Evolutionary conservation across 2,888 invertebrate genomes (phyloP).

Genomic region (Frankliniella fusca): DNA sequence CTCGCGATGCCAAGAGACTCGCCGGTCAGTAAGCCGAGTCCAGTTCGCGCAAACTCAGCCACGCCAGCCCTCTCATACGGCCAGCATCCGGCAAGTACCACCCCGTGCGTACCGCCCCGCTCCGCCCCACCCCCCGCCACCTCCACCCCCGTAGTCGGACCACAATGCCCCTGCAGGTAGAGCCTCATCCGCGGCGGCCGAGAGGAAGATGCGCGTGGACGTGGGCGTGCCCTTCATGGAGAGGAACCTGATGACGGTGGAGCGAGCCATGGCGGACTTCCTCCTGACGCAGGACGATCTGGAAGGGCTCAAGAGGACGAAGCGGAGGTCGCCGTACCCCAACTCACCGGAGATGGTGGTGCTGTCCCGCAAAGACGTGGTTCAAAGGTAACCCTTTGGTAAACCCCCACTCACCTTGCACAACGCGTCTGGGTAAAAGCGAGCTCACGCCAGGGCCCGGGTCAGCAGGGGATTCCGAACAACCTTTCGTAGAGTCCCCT

Average conservation of each 20-base stretch:
- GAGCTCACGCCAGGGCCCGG: no score
- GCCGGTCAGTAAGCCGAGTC: not conserved
- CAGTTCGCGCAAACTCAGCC: not conserved
- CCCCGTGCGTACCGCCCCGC: not conserved
- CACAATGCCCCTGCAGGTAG: not conserved
- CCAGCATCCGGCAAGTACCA: not conserved
- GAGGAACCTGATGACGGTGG: conserved; percentile 28
- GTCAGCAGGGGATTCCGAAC: no score
- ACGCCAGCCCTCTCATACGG: not conserved
- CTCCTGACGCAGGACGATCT: conserved; percentile 18
- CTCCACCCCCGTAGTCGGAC: not conserved
- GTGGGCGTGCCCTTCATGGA: conserved; percentile 15
- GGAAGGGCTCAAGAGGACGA: not conserved
- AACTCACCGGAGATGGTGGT: not conserved
- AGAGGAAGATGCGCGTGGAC: not conserved
- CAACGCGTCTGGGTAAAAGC: no score
- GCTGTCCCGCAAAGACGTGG: conserved; percentile 17
- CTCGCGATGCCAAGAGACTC: not conserved
- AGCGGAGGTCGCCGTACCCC: conserved; percentile 27
- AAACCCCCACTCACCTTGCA: not conserved
- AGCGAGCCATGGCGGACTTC: conserved; percentile 28
- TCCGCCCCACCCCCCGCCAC: not conserved
- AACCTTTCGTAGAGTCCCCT: no score
- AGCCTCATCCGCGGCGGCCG: not conserved
- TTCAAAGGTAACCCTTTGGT: not conserved